Base-by-base conservation (phyloP, 2,888 invertebrate species). In the Beris chalybata region DNA sequence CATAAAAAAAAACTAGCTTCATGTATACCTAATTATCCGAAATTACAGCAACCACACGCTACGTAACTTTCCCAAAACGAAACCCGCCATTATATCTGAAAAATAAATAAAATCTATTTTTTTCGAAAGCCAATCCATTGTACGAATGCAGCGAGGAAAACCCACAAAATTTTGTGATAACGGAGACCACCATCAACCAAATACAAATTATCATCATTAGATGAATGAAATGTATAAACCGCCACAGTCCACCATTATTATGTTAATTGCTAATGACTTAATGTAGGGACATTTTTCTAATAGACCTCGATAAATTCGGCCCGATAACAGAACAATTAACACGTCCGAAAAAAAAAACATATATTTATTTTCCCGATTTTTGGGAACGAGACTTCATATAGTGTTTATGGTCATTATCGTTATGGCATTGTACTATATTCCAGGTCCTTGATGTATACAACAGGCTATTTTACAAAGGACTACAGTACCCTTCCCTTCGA, bases 241-340 rank as follows among this genome's bases (percentile, higher is more conserved):
- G 55, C 45, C 54, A 30, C 54, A 54, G 64, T 29, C 64, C 13
- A 44, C 57, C 65, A 67, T 69, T 69, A 65, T 69, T 69, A 65
- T 67, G 67, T 69, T 67, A 69, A 69, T 69, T 67, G 64, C 69
- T 61, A 69, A 67, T 69, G 67, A 56, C 69, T 65, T 69, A 69
- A 69, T 69, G 61, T 48, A 31, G 6, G 50, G 57, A 61, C 65
- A 69, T 69, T 65, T 67, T 69, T 69, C 69, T 69, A 69, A 69
- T 69, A 55, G 65, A 45, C 61, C 57, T 47, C 67, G 69, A 69
- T 69, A 67, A 69, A 69, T 69, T 61, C 15, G 65, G 61, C 31
- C 59, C 56, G 69, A 69, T 69, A 69, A 63, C 69, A 61, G 61
- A 53, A 55, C 67, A 69, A 69, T 69, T 69, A 69, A 55, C 69